Evolutionary conservation across 2,797 vertebrate species (phyloP).

Genomic region (Apogon talboti): DNA sequence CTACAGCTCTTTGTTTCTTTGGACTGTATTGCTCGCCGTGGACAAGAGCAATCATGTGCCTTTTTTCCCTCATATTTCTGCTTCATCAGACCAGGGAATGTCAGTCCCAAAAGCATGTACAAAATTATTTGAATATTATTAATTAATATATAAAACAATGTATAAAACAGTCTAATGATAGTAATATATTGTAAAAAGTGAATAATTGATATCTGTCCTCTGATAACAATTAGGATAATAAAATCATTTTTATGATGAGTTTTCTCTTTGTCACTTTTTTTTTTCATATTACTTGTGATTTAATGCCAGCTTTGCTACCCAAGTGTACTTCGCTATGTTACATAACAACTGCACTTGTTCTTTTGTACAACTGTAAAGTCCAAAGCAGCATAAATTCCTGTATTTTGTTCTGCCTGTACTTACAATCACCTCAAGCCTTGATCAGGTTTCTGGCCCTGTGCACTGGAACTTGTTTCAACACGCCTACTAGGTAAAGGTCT

Average conservation of each 20-base stretch:
- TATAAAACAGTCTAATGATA: slow-evolving; percentile 81
- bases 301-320: not conserved
- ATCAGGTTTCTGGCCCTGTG: slow-evolving; percentile 37
- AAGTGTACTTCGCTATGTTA: slow-evolving; percentile 2
- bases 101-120: slow-evolving; percentile 87
- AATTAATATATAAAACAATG: slow-evolving; percentile 81
- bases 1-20: slow-evolving; percentile 76
- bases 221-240: slow-evolving; percentile 80
- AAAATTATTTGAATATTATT: slow-evolving; percentile 81
- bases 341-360: slow-evolving; percentile 12
- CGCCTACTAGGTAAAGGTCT: slow-evolving; percentile 53
- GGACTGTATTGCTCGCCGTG: slow-evolving; percentile 84
- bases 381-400: slow-evolving; percentile 29
- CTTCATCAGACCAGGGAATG: slow-evolving; percentile 83
- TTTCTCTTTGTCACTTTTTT: slow-evolving; percentile 23
- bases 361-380: slow-evolving; percentile 27
- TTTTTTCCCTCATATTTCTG: slow-evolving; percentile 86
- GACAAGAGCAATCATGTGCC: slow-evolving; percentile 90
- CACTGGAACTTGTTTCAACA: slow-evolving; percentile 53
- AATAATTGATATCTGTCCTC: slow-evolving; percentile 69
- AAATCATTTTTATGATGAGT: slow-evolving; percentile 75
- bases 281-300: not conserved
- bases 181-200: slow-evolving; percentile 84
- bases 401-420: slow-evolving; percentile 58
- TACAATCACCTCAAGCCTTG: slow-evolving; percentile 46